Percentiles rank a stretch among this genome's conserved stretches.
Conservation (phyloP, 2,113 vertebrate genomes). For the Hoplias malabaricus region DNA sequence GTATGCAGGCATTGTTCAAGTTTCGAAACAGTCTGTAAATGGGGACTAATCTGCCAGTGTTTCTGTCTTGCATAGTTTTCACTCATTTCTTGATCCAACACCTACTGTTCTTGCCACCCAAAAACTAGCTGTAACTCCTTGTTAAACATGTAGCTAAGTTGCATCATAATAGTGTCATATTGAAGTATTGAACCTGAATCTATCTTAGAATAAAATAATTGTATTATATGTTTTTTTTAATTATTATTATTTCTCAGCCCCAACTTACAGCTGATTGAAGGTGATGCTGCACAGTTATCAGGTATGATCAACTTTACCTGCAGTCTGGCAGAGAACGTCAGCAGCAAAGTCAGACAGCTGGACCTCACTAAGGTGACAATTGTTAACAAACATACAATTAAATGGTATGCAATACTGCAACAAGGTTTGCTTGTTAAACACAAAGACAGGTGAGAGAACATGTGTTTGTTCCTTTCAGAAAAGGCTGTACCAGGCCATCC, state of each 20-base stretch:
- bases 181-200: not conserved
- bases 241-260: conserved; percentile 81
- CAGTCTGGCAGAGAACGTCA: conserved; percentile 94
- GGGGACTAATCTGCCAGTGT: too few relatives aligned
- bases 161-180: not conserved
- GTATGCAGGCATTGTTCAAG: too few relatives aligned
- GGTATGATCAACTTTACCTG: conserved; percentile 98
- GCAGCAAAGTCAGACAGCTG: conserved; percentile 94
- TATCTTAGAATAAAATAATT: not conserved
- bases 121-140: too few relatives aligned
- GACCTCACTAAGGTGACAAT: conserved; percentile 90
- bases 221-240: not conserved
- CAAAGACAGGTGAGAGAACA: not conserved
- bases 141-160: too few relatives aligned
- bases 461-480: conserved; percentile 73
- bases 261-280: conserved; percentile 92
- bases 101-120: too few relatives aligned
- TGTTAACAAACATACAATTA: not conserved
- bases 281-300: conserved; percentile 91
- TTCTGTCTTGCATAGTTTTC: too few relatives aligned
- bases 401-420: not conserved
- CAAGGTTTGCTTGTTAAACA: not conserved
- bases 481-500: conserved; percentile 96
- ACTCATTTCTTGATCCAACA: too few relatives aligned
- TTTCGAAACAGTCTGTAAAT: too few relatives aligned